phyloP scores from a whole-genome alignment of 2,797 vertebrate genomes.

The Poeciliopsis paucimaculata region DNA sequence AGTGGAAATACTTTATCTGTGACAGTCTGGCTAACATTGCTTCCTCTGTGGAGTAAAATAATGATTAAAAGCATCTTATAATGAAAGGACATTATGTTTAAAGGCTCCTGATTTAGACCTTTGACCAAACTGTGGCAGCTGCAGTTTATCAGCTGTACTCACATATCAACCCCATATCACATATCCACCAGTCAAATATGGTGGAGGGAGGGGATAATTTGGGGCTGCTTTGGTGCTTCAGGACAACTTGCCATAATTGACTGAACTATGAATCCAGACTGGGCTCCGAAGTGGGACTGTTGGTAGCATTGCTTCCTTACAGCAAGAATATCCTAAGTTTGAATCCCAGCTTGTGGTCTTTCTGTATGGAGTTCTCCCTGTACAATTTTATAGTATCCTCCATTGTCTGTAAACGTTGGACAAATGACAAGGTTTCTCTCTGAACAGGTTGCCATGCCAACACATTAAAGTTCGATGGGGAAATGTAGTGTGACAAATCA shows the following conservation, averaged over 20 bases:
- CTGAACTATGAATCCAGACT: background rate
- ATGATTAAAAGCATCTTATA: background rate
- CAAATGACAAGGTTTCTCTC: background rate
- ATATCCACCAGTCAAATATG: background rate
- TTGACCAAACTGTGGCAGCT: background rate
- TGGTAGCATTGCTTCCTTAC: background rate
- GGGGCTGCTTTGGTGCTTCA: background rate
- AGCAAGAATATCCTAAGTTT: background rate
- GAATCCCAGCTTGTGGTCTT: background rate
- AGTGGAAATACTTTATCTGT: background rate
- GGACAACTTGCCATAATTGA: background rate
- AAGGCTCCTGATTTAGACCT: background rate
- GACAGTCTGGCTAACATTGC: background rate
- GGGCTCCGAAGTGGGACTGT: background rate
- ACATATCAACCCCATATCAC: background rate
- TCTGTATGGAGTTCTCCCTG: too few species aligned
- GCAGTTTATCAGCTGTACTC: background rate
- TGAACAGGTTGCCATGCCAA: background rate
- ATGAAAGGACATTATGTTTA: background rate
- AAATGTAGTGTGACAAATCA: background rate
- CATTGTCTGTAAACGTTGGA: too few species aligned
- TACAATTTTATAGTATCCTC: too few species aligned
- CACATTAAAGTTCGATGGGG: background rate
- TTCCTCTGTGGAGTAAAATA: background rate
- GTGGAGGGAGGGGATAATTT: background rate